A percentile compares a stretch with the other conserved stretches of the same genome.
Evolutionary conservation across 2,888 invertebrate species (phyloP).

Genomic region (Acanthopleura granulata): DNA sequence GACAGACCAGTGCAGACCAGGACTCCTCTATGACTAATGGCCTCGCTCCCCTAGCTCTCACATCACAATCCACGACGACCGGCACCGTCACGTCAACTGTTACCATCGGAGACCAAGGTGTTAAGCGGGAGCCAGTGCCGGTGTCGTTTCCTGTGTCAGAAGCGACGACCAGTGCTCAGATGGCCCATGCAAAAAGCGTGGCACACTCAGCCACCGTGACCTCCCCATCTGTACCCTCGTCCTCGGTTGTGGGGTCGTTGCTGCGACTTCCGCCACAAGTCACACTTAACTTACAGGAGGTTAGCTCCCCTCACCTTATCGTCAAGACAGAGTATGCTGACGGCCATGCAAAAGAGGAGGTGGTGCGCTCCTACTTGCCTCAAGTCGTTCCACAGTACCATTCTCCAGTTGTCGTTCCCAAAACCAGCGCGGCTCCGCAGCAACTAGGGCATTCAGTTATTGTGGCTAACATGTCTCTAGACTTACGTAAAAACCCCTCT

Average conservation of each 20-base stretch:
- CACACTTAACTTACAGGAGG: slow-evolving; percentile 18
- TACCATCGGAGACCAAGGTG: not conserved
- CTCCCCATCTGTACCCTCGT: slow-evolving; percentile 4
- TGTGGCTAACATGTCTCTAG: slow-evolving; percentile 54
- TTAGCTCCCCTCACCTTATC: slow-evolving; percentile 6
- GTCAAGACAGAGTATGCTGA: not conserved
- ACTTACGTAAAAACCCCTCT: slow-evolving; percentile 49
- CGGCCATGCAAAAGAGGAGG: not conserved
- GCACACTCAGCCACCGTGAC: slow-evolving; percentile 6
- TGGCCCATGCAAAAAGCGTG: slow-evolving; percentile 29
- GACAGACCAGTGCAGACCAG: not conserved
- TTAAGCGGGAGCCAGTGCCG: not conserved
- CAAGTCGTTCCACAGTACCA: slow-evolving; percentile 22
- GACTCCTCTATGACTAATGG: not conserved
- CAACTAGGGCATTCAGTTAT: slow-evolving; percentile 48
- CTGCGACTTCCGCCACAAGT: slow-evolving; percentile 27
- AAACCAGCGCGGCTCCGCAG: not conserved
- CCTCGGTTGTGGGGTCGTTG: slow-evolving; percentile 27
- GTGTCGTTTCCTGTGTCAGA: slow-evolving; percentile 32
- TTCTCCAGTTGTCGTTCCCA: not conserved
- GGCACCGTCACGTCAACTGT: slow-evolving; percentile 10
- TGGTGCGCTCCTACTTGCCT: not conserved
- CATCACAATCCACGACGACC: not conserved
- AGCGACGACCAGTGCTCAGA: slow-evolving; percentile 28
- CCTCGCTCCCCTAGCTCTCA: not conserved